phyloP scores from a whole-genome alignment of 2,113 vertebrate genomes.

The Alouatta palliata region DNA sequence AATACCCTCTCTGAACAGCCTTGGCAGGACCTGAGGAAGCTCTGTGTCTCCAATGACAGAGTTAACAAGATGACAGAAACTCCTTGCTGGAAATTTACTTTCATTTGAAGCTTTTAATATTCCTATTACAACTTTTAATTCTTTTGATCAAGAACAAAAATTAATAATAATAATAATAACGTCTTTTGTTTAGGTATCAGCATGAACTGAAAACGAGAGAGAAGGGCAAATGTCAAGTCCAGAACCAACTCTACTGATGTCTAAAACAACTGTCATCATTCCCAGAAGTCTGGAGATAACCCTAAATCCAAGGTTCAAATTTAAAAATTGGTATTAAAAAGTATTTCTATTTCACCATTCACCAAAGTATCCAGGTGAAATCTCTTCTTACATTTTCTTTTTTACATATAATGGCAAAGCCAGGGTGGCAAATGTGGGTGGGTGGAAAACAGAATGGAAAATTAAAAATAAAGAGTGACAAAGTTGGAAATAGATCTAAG shows the following conservation, averaged over 20 bases:
- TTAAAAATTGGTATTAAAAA: neutral
- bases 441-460: too few relatives aligned
- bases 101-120: too few relatives aligned
- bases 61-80: too few relatives aligned
- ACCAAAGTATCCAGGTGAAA: rapidly evolving
- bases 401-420: neutral
- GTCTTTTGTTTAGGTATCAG: neutral
- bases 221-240: neutral
- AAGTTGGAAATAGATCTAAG: neutral
- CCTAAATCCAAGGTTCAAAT: neutral
- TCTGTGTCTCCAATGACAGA: neutral
- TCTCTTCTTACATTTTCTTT: neutral
- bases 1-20: rapidly evolving
- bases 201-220: neutral
- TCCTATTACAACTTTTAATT: neutral
- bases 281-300: neutral
- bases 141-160: neutral
- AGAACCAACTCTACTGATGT: rapidly evolving
- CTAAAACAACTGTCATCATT: neutral
- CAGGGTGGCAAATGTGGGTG: neutral
- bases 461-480: neutral
- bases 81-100: rapidly evolving
- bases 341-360: neutral
- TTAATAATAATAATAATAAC: too few relatives aligned
- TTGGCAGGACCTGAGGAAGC: rapidly evolving